Percentiles rank a stretch among this genome's conserved stretches.
Evolutionary conservation across 2,797 vertebrate species (phyloP).

Genomic region (Hydrocynus forskahlii): DNA sequence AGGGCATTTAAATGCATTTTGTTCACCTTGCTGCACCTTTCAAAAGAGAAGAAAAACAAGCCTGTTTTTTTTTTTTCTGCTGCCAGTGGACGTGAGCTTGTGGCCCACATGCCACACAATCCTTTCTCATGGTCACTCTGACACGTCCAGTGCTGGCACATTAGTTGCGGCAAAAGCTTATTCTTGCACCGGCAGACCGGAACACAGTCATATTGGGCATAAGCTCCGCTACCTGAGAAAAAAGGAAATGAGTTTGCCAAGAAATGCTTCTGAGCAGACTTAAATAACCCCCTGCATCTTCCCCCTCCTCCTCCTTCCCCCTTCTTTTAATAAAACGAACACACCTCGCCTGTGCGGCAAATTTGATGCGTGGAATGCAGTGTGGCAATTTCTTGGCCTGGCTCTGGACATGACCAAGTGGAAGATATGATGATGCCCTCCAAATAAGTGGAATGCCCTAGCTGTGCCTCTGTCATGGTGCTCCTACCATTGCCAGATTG

Average conservation of each 20-base stretch:
- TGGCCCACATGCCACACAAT: constrained; percentile 36
- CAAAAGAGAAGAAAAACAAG: not conserved
- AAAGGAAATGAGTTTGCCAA: constrained; percentile 52
- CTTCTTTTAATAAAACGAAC: constrained; percentile 59
- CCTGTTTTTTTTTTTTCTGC: not conserved
- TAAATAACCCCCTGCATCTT: constrained; percentile 51
- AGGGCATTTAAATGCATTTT: not conserved
- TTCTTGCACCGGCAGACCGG: constrained; percentile 25
- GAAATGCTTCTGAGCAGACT: constrained; percentile 39
- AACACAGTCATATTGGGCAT: constrained; percentile 32
- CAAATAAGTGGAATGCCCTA: constrained; percentile 50
- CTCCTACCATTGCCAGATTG: constrained; percentile 43
- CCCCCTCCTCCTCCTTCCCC: constrained; percentile 4
- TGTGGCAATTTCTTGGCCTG: constrained; percentile 47
- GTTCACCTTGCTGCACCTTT: not conserved
- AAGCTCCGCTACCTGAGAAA: constrained; percentile 28
- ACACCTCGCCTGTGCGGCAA: constrained; percentile 49
- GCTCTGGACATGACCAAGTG: constrained; percentile 48
- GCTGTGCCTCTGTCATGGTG: constrained; percentile 38
- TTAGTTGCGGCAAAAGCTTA: constrained; percentile 34
- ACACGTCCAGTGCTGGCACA: constrained; percentile 50
- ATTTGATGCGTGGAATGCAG: constrained; percentile 50
- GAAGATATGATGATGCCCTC: constrained; percentile 52
- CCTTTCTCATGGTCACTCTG: constrained; percentile 43
- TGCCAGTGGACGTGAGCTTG: not conserved